A percentile compares a stretch with the other conserved stretches of the same genome.
These are phyloP conservation scores for Phoeniculus purpureus DNA, from an alignment of 2,797 vertebrate genomes.

Conservation along the genomic window DNA sequence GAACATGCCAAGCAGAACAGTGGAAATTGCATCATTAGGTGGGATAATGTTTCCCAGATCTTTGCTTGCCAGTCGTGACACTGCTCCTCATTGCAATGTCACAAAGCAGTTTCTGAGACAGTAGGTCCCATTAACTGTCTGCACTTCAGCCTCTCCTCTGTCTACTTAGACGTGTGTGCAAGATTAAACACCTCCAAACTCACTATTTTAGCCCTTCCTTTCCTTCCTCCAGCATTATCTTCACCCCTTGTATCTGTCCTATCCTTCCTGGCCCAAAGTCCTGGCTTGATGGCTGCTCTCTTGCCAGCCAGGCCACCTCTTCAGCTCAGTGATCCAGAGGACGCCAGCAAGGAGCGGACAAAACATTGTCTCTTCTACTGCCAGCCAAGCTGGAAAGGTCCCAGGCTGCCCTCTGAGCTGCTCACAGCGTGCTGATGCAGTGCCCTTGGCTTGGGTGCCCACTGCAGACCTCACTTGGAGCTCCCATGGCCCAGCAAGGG, in stretches of 20 bases:
- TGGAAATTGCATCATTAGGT: fast-evolving
- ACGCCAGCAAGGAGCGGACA: background rate
- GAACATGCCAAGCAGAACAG: background rate
- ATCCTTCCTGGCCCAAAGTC: background rate
- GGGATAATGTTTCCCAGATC: background rate
- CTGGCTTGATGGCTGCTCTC: background rate
- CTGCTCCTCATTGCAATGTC: background rate
- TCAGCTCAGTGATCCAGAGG: background rate
- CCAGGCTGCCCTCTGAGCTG: background rate
- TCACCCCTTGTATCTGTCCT: background rate
- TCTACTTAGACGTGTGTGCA: background rate
- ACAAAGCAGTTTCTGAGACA: background rate
- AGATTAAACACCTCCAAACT: background rate
- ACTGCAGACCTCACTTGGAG: background rate
- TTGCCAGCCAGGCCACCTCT: background rate
- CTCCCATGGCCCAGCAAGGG: background rate
- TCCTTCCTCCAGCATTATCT: background rate
- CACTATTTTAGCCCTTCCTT: background rate
- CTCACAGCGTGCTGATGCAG: background rate
- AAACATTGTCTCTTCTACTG: background rate
- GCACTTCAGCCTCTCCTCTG: background rate
- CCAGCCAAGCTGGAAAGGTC: background rate
- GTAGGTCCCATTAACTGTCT: background rate
- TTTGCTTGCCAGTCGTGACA: background rate
- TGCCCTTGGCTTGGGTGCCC: background rate